A percentile compares a stretch with the other conserved stretches of the same genome.
Conservation (phyloP, 2,113 vertebrate genomes). For the Leptobrachium leishanense region DNA sequence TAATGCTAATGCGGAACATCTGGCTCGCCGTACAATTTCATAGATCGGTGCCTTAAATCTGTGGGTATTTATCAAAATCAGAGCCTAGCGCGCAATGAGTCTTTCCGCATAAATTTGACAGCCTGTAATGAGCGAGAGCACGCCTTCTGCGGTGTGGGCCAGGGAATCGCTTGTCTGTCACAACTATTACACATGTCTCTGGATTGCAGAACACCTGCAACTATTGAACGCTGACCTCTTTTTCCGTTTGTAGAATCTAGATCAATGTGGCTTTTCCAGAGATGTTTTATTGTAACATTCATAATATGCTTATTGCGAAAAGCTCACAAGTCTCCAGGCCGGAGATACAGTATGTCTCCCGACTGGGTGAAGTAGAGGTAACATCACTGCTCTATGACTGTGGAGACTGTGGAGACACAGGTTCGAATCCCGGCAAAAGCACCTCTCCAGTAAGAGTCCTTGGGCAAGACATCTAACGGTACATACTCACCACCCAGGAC, state of each 20-base stretch:
- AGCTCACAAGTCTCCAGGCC: neutral
- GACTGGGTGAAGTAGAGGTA: no score
- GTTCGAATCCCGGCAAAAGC: no score
- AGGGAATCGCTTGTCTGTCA: neutral
- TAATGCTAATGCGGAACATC: constrained; percentile 42
- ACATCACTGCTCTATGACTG: no score
- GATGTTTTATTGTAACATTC: neutral
- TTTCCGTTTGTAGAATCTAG: neutral
- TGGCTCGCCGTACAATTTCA: constrained; percentile 30
- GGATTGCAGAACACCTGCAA: neutral
- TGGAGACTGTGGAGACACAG: no score
- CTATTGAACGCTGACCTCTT: neutral
- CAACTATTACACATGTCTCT: neutral
- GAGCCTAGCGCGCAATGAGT: constrained; percentile 27
- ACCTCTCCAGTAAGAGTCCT: no score
- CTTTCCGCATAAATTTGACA: constrained; percentile 34
- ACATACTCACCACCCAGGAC: no score
- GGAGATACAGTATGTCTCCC: neutral
- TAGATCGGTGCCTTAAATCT: constrained; percentile 39
- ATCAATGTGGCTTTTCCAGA: neutral
- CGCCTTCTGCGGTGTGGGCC: neutral
- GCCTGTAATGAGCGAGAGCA: constrained; percentile 17
- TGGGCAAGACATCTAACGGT: no score
- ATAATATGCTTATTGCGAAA: neutral
- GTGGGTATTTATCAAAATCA: constrained; percentile 41